phyloP scores from a whole-genome alignment of 2,888 invertebrate species.

The Microdon myrmicae region DNA sequence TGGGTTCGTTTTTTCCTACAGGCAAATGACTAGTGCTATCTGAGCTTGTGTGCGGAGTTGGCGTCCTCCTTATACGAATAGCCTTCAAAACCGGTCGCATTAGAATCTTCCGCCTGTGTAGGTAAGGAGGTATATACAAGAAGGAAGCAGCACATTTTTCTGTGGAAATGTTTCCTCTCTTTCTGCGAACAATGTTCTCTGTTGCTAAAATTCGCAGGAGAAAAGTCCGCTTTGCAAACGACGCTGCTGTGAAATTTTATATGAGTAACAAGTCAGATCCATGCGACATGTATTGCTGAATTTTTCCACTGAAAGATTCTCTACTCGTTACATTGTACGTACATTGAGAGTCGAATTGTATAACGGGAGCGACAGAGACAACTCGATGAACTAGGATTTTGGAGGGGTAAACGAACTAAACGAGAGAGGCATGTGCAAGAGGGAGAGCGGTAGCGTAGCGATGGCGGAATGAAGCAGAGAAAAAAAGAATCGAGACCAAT shows the following conservation, averaged over 20 bases:
- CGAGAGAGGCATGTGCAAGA: conserved; percentile 1
- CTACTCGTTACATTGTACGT: too few species aligned
- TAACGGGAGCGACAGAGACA: too few species aligned
- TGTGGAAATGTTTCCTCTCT: conserved; percentile 4
- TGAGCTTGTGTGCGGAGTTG: conserved; percentile 35
- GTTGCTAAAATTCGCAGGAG: conserved; percentile 5
- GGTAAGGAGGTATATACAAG: conserved; percentile 28
- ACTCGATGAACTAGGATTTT: conserved; percentile 6
- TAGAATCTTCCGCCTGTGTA: conserved; percentile 18
- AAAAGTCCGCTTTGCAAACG: conserved; percentile 8
- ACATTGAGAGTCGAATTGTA: too few species aligned
- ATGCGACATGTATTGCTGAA: conserved; percentile 35
- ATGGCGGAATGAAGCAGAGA: not conserved
- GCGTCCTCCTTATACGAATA: conserved; percentile 49
- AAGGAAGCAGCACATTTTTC: conserved; percentile 11
- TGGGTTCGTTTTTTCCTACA: conserved; percentile 31
- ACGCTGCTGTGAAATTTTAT: conserved; percentile 40
- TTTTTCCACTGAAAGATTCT: conserved; percentile 13
- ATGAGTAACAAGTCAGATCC: conserved; percentile 16
- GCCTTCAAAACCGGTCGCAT: conserved; percentile 42
- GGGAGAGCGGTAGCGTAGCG: not conserved
- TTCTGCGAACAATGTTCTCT: not conserved
- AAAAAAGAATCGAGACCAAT: conserved; percentile 10
- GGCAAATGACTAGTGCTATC: conserved; percentile 11
- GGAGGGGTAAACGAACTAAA: conserved; percentile 1